Evolutionary conservation across 2,888 invertebrate species (phyloP), one percentile per base, ranked within the genome.

Genomic region (Eilema depressum): DNA sequence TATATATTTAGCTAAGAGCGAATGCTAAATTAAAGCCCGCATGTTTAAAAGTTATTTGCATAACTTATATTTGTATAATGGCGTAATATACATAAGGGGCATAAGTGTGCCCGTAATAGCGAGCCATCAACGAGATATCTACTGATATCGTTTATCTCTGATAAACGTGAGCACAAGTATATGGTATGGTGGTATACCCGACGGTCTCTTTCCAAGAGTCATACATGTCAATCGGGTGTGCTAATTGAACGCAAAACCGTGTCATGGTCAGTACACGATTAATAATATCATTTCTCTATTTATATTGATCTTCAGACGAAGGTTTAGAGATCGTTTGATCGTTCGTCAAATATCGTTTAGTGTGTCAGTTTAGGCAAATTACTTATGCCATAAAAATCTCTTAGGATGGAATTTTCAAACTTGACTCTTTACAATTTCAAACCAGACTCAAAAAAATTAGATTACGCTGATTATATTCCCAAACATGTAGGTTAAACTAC

Each of bases 131-230:
- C 47, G 47, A 47, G 53, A 53, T 53, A 53, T 0, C 53, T 53
- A 53, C 53, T 53, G 53, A n/a, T 53, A 53, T n/a, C n/a, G 20
- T 53, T n/a, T 53, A 53, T n/a, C n/a, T n/a, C 53, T 53, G 53
- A 53, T 53, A 53, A n/a, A 53, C 53, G 7, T 53, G n/a, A n/a
- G n/a, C 17, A 10, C 20, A 20, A 20, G 20, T 47, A 47, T 47
- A 53, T 20, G 20, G 53, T 8, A 53, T 20, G 20, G 8, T 53
- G 53, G n/a, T 53, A 53, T 53, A 53, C 53, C n/a, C 47, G 17
- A 7, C 53, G 53, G 20, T 47, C 20, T 47, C 1, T 47, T 47
- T n/a, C 53, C 53, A 53, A 53, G 53, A 53, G 53, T n/a, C 53
- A 53, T 10, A n/a, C 53, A n/a, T 53, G 53, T n/a, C 53, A 53